Base-by-base conservation (phyloP, 2,113 vertebrate genomes). In the Bothrops jararaca region DNA sequence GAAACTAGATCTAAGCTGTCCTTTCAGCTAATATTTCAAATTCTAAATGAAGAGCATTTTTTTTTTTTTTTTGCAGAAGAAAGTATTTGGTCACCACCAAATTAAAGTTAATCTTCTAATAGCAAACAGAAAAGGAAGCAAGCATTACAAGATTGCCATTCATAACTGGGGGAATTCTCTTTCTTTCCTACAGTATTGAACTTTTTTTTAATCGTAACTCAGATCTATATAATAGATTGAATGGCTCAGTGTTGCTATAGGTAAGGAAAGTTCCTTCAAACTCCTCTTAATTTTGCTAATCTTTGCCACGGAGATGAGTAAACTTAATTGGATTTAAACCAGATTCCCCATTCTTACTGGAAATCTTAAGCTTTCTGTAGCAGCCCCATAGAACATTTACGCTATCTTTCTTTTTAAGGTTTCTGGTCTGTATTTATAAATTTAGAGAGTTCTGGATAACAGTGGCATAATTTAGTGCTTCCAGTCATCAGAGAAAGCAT, bases 381-480 rank as follows among this genome's bases (percentile, higher is more conserved):
- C 89, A 85, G 89, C 96, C 95, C 93, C 95, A 91, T 94, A 92
- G 85, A 69, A 54, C 91, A 23, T 94, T 96, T 91, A 85, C 34
- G 0, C 85, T 94, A 74, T 94, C 93, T 97, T 92, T 93, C 95
- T 92, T 94, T 95, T 52, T 95, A 90, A 74, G 0, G 56, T 95
- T 94, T 95, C 92, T 96, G 94, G 95, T 91, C 93, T 93, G 95
- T 94, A 48, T 57, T 86, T 74, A 89, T 90, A 95, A 94, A 34
- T 91, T 13, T 18, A n/a, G 88, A 52, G 39, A 60, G 94, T 93
- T 95, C 96, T 96, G 95, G 69, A 91, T 20, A 85, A 53, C 50
- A 20, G 29, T 94, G 93, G 93, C 53, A 94, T 85, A 94, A 93
- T 97, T 97, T 94, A 95, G 91, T 93, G 91, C 94, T 95, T 58